Conservation (phyloP, 2,797 vertebrate species). For the Anomalospiza imberbis region DNA sequence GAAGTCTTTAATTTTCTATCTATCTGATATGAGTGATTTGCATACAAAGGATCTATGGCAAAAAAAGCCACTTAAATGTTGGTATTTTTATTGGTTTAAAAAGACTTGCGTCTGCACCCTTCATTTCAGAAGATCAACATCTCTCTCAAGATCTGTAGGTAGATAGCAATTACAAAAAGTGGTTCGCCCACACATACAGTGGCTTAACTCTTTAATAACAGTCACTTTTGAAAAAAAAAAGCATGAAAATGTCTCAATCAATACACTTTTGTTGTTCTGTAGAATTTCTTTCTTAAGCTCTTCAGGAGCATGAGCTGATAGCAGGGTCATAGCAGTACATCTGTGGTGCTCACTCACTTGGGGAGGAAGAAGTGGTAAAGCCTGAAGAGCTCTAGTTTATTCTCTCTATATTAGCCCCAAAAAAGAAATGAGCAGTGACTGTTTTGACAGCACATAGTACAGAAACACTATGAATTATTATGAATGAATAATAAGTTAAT, state of each 20-base stretch:
- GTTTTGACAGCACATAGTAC: neutral
- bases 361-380: neutral
- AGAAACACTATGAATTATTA: neutral
- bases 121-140: constrained; percentile 62
- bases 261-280: neutral
- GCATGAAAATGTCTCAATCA: neutral
- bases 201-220: constrained; percentile 64
- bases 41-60: constrained; percentile 66
- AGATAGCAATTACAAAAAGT: constrained; percentile 72
- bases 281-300: neutral
- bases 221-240: constrained; percentile 27
- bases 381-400: neutral
- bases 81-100: constrained; percentile 67
- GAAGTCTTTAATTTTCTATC: constrained; percentile 72
- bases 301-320: neutral
- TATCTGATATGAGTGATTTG: constrained; percentile 54
- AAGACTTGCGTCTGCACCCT: constrained; percentile 71
- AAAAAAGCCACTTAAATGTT: neutral
- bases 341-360: neutral
- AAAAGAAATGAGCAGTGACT: neutral
- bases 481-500: neutral
- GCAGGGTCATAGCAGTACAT: neutral
- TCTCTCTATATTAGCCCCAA: neutral
- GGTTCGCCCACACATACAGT: constrained; percentile 59
- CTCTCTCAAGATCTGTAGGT: constrained; percentile 48